These are phyloP conservation scores for Brienomyrus brachyistius DNA, from an alignment of 2,113 vertebrate species.

Conservation along the genomic window DNA sequence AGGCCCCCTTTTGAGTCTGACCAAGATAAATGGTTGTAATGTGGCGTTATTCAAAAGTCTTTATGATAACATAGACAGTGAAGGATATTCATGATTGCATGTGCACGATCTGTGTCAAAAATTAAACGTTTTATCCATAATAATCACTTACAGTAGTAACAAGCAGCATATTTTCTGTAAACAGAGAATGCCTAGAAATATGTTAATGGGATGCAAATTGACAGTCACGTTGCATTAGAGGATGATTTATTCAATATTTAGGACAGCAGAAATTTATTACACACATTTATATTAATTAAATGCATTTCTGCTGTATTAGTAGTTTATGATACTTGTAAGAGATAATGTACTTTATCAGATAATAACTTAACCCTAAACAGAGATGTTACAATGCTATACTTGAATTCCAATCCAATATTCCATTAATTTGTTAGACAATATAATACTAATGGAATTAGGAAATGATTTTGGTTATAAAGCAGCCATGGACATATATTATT, in stretches of 20 bases:
- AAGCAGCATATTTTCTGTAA: background rate
- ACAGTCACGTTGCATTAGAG: background rate
- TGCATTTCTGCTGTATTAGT: background rate
- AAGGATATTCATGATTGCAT: background rate
- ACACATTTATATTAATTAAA: constrained; percentile 1
- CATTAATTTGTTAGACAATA: background rate
- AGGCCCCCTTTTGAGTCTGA: background rate
- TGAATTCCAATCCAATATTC: background rate
- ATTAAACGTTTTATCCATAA: background rate
- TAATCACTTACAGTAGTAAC: background rate
- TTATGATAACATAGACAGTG: background rate
- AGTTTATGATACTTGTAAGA: background rate
- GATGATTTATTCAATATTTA: constrained; percentile 4
- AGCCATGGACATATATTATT: background rate
- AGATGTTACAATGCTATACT: background rate
- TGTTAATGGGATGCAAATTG: background rate
- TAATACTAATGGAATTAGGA: background rate
- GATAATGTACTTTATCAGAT: background rate
- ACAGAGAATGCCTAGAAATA: background rate
- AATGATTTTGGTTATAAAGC: background rate
- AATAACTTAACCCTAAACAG: background rate
- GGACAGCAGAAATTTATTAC: constrained; percentile 3
- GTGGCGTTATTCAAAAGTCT: background rate
- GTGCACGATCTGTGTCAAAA: background rate
- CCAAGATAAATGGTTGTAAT: background rate